Evolutionary conservation across 2,113 vertebrate genomes (phyloP), one percentile per base, ranked within the genome.

Genomic region (Pygathrix nemaeus): DNA sequence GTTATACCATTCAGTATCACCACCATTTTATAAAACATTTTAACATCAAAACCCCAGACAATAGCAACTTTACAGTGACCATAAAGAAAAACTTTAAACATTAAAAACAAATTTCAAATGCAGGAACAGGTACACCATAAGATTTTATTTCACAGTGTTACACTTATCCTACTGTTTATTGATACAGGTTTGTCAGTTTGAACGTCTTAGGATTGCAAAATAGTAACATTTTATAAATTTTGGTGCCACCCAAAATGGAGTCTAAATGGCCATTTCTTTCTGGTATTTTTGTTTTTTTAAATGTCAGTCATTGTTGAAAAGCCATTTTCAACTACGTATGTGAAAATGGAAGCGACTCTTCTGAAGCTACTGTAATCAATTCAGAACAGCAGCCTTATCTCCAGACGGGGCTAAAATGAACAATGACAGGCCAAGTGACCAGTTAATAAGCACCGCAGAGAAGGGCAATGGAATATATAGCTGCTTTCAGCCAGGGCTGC

Each of bases 201-300:
- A 18, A 96, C 38, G 64, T 82, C 45, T 92, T 86, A 85, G 94
- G 25, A 82, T 95, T 18, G 75, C n/a, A 48, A 97, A 96, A 92
- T 52, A 81, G 30, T 66, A 89, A 61, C 89, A 76, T 10, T 43
- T 79, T 3, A 12, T 76, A 90, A 73, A 21, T 59, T 50, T 88
- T 68, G 45, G 64, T 70, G 66, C n/a, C n/a, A 45, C 50, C 48
- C 30, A 66, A 81, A 94, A 50, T 81, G 35, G 79, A 92, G 10
- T 21, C 52, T 57, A 5, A 84, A 35, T 66, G 64, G 25, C 70
- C 14, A 55, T 48, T 80, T 89, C 43, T 86, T 88, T 94, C 79
- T 72, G 32, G 35, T 64, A 55, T 45, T 3, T 81, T 85, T 93
- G 90, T 92, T 64, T 89, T 73, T 50, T 50, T 50, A 3, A 83